Evolutionary conservation across 2,888 invertebrate genomes (phyloP).

Genomic region (Cerceris rybyensis): DNA sequence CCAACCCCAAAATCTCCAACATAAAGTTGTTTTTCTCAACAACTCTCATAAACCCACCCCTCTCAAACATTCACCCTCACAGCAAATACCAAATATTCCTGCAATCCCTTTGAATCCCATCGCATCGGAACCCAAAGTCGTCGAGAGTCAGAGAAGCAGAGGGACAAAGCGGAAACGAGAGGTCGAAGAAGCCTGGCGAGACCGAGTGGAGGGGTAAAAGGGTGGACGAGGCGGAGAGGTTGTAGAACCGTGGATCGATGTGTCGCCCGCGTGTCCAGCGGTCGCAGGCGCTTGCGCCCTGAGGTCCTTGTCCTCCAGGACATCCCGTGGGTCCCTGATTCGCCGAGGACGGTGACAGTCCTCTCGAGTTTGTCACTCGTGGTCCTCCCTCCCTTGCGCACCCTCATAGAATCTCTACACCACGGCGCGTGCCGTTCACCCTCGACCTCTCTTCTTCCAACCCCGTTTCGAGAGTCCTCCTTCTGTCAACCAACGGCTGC

Average conservation of each 20-base stretch:
- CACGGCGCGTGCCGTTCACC: background rate
- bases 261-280: slow-evolving; percentile 79
- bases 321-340: slow-evolving; percentile 71
- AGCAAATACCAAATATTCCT: no score
- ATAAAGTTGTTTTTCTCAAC: no score
- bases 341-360: slow-evolving; percentile 70
- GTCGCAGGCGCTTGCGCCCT: slow-evolving; percentile 78
- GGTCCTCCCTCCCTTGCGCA: slow-evolving; percentile 39
- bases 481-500: slow-evolving; percentile 41
- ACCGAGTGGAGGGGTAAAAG: slow-evolving; percentile 37
- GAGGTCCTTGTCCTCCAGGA: slow-evolving; percentile 62
- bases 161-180: slow-evolving; percentile 29
- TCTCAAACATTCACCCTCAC: no score
- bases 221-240: slow-evolving; percentile 70
- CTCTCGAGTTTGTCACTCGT: slow-evolving; percentile 69
- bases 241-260: slow-evolving; percentile 79
- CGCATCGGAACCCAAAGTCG: background rate
- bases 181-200: slow-evolving; percentile 37
- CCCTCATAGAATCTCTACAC: background rate
- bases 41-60: no score
- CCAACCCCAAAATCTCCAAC: no score
- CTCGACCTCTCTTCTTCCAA: slow-evolving; percentile 9
- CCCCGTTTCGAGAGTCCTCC: slow-evolving; percentile 5
- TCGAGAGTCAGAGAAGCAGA: background rate
- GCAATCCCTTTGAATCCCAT: no score